Conservation (phyloP, 2,113 vertebrate genomes). For the Isichthys henryi region DNA sequence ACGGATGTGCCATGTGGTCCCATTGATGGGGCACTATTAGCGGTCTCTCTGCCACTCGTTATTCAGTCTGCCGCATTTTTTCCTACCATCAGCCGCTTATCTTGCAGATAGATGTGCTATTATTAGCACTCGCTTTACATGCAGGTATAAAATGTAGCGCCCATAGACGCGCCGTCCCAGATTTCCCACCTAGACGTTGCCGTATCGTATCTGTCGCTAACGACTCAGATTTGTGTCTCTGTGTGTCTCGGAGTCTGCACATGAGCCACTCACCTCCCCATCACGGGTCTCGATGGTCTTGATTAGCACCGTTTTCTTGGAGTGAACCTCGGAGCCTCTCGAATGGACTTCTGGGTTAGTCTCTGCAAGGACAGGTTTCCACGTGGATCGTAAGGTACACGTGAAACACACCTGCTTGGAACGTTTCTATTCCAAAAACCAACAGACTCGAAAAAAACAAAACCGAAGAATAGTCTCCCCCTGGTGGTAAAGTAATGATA, state of each 20-base stretch:
- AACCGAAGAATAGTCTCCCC: background rate
- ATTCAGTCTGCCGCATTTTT: background rate
- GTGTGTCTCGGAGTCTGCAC: background rate
- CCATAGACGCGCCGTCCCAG: background rate
- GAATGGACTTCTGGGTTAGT: slow-evolving; percentile 78
- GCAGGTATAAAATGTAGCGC: background rate
- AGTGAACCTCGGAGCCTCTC: slow-evolving; percentile 73
- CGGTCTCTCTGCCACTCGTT: background rate
- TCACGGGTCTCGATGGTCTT: slow-evolving; percentile 89
- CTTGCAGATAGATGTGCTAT: background rate
- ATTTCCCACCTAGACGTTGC: background rate
- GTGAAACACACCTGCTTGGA: background rate
- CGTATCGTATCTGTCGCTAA: background rate
- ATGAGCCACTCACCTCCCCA: slow-evolving; percentile 68
- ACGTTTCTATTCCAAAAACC: background rate
- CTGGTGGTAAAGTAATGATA: background rate
- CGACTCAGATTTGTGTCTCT: background rate
- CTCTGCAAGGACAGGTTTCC: slow-evolving; percentile 54
- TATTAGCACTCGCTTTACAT: background rate
- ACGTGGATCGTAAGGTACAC: background rate
- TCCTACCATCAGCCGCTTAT: background rate
- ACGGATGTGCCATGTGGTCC: background rate
- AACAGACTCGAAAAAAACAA: background rate
- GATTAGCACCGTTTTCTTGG: slow-evolving; percentile 91
- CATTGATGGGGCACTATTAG: background rate